Conservation (phyloP, 2,888 invertebrate genomes). For the Drosophila paucipuncta region DNA sequence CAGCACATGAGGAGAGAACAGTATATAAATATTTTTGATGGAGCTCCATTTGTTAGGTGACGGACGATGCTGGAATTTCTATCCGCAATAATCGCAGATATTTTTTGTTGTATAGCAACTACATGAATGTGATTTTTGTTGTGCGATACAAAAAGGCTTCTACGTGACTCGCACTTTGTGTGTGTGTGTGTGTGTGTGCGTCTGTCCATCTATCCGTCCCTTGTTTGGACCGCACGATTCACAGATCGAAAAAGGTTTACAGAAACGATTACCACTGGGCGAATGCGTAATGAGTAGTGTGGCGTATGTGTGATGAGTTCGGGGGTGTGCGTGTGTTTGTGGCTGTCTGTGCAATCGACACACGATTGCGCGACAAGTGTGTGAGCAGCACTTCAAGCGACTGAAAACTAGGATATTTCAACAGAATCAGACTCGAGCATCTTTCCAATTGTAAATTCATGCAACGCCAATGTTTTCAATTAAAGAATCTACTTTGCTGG, state of each 20-base stretch:
- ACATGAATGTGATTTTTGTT: neutral
- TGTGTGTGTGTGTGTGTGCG: neutral
- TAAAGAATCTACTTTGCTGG: neutral
- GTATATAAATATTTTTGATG: conserved; percentile 68
- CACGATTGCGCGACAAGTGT: conserved; percentile 14
- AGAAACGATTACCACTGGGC: conserved; percentile 72
- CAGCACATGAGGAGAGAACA: conserved; percentile 5
- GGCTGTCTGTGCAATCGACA: conserved; percentile 4
- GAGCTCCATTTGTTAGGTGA: conserved; percentile 62
- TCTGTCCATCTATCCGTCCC: neutral
- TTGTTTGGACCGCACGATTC: conserved; percentile 31
- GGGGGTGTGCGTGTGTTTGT: neutral
- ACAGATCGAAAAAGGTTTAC: conserved; percentile 73
- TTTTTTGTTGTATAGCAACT: neutral
- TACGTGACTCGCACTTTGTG: neutral
- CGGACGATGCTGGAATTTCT: conserved; percentile 11
- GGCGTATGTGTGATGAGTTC: conserved; percentile 65
- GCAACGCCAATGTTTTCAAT: conserved; percentile 16
- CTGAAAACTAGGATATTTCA: conserved; percentile 29
- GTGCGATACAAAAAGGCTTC: conserved; percentile 47
- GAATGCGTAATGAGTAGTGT: conserved; percentile 71
- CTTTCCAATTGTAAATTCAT: conserved; percentile 40
- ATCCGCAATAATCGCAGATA: neutral
- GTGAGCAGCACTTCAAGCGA: conserved; percentile 11
- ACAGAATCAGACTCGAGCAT: conserved; percentile 21